Percentiles rank a stretch among this genome's conserved stretches.
Conservation (phyloP, 2,797 vertebrate species). For the Danio aesculapii region DNA sequence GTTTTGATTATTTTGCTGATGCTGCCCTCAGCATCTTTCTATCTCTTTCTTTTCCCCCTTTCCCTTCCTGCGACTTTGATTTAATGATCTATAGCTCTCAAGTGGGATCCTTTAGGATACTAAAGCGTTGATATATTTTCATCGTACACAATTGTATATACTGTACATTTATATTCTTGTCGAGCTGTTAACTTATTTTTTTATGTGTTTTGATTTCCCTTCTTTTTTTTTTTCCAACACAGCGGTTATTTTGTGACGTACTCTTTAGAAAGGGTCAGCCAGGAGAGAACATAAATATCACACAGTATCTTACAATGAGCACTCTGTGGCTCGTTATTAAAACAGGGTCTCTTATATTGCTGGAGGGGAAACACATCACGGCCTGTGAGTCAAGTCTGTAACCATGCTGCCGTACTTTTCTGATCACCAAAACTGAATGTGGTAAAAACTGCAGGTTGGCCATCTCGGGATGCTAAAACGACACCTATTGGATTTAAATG, state of each 20-base stretch:
- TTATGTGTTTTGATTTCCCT: slow-evolving; percentile 67
- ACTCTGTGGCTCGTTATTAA: slow-evolving; percentile 7
- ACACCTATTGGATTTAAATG: slow-evolving; percentile 43
- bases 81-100: slow-evolving; percentile 64
- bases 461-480: slow-evolving; percentile 20
- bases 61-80: slow-evolving; percentile 62
- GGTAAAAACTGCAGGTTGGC: slow-evolving; percentile 33
- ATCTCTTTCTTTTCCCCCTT: slow-evolving; percentile 53
- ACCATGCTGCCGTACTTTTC: slow-evolving; percentile 36
- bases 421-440: slow-evolving; percentile 41
- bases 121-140: slow-evolving; percentile 85
- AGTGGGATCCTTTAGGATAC: slow-evolving; percentile 75
- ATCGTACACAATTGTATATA: slow-evolving; percentile 85
- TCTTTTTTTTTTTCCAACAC: slow-evolving; percentile 39
- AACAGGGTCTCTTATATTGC: slow-evolving; percentile 46
- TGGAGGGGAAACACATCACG: slow-evolving; percentile 26
- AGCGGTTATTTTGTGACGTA: slow-evolving; percentile 54
- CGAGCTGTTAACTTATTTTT: slow-evolving; percentile 85
- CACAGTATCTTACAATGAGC: slow-evolving; percentile 49
- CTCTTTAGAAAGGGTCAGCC: slow-evolving; percentile 52
- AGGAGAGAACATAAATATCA: slow-evolving; percentile 58
- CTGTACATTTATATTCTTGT: slow-evolving; percentile 85
- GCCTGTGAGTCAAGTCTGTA: slow-evolving; percentile 21
- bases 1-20: slow-evolving; percentile 70
- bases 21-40: slow-evolving; percentile 59